Conservation (phyloP, 2,797 vertebrate species). For the Strix occidentalis region DNA sequence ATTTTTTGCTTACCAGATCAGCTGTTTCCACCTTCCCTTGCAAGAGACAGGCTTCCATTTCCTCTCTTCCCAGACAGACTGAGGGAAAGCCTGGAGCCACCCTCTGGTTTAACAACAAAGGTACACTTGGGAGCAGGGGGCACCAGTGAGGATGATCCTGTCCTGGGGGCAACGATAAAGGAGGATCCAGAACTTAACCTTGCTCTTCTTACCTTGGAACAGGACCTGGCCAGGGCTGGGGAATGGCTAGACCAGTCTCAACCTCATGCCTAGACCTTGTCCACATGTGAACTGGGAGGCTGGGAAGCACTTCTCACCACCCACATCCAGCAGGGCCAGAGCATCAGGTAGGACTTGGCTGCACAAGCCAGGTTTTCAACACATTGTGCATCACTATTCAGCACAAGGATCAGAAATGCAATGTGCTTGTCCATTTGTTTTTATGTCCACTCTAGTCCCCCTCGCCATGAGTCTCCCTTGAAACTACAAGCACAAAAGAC, state of each 20-base stretch:
- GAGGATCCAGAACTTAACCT: not conserved
- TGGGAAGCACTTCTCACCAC: not conserved
- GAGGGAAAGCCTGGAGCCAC: not conserved
- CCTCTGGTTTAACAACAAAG: not conserved
- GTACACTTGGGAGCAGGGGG: not conserved
- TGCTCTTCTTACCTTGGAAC: not conserved
- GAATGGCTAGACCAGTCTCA: not conserved
- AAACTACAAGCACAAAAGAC: not conserved
- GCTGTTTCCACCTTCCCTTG: not conserved
- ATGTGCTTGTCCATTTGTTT: not conserved
- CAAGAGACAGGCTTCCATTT: not conserved
- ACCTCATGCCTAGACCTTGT: not conserved
- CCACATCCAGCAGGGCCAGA: not conserved
- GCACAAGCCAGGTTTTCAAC: not conserved
- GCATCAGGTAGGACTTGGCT: not conserved
- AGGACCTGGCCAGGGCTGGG: not conserved
- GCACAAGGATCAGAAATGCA: not conserved
- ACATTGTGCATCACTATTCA: not conserved
- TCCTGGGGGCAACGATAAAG: not conserved
- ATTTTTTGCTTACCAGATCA: not conserved
- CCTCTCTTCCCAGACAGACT: not conserved
- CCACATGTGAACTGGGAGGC: fast-evolving
- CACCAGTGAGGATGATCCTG: not conserved
- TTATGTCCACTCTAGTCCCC: not conserved
- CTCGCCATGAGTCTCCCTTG: not conserved